A percentile compares a stretch with the other conserved stretches of the same genome.
phyloP scores from a whole-genome alignment of 2,113 vertebrate species.

The Eulemur macaco region DNA sequence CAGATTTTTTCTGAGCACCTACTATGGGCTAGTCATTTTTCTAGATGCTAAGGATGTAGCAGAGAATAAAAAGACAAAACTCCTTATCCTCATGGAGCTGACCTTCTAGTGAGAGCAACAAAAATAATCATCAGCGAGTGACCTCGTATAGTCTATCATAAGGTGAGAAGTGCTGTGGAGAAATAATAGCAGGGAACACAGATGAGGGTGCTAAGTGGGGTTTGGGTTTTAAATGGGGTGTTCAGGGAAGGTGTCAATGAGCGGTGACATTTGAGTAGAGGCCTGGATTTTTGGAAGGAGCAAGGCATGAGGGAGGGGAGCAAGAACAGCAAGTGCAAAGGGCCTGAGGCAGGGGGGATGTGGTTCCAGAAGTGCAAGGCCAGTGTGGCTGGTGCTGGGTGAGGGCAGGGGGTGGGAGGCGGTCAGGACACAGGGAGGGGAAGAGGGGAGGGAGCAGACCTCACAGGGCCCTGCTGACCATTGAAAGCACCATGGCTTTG shows the following conservation, averaged over 20 bases:
- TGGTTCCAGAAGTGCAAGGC: rapidly evolving
- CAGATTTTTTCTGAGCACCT: neutral
- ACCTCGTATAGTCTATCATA: neutral
- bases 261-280: neutral
- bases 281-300: neutral
- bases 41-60: neutral
- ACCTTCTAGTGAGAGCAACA: neutral
- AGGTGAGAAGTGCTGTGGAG: neutral
- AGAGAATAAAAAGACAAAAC: neutral
- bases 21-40: neutral
- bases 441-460: neutral
- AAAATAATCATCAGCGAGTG: too few relatives aligned
- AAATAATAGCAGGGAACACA: neutral
- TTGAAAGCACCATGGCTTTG: neutral
- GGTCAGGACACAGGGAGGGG: too few relatives aligned
- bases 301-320: neutral
- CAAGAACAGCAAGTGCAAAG: neutral
- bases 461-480: neutral
- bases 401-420: neutral
- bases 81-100: too few relatives aligned
- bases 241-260: neutral
- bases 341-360: neutral
- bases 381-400: neutral
- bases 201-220: neutral
- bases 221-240: neutral